Conservation (phyloP, 2,888 invertebrate species). For the Endotricha flammealis region DNA sequence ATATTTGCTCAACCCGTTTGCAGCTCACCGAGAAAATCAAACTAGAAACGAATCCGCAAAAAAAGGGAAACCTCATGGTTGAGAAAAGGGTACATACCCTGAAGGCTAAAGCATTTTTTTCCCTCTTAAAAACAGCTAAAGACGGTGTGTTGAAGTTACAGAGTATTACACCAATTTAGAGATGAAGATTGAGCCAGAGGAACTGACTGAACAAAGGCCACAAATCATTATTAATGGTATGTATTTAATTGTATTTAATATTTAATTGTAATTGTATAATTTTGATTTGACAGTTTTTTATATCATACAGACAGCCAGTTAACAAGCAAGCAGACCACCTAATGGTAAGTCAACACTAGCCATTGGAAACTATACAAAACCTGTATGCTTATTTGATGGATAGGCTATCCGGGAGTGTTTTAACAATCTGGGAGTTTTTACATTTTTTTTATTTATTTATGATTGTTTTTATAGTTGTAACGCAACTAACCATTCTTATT, state of each 20-base stretch:
- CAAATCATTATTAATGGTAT: constrained; percentile 41
- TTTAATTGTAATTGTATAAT: too few relatives aligned
- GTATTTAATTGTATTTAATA: constrained; percentile 11
- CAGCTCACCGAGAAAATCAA: constrained; percentile 15
- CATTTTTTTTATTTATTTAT: too few relatives aligned
- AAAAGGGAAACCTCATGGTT: not conserved
- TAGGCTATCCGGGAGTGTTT: too few relatives aligned
- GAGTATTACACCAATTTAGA: constrained; percentile 31
- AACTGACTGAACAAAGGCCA: constrained; percentile 35
- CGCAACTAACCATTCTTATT: too few relatives aligned
- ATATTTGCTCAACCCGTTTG: constrained; percentile 18
- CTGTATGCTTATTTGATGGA: too few relatives aligned
- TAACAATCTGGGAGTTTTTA: too few relatives aligned
- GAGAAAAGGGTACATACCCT: constrained; percentile 1
- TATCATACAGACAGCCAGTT: too few relatives aligned
- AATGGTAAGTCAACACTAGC: too few relatives aligned
- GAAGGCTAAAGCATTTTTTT: constrained; percentile 3
- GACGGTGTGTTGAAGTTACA: constrained; percentile 18
- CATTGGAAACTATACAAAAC: too few relatives aligned
- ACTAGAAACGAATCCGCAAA: not conserved
- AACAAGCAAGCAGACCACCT: too few relatives aligned
- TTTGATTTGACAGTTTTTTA: too few relatives aligned
- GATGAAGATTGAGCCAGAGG: constrained; percentile 65
- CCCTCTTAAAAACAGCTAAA: constrained; percentile 1
- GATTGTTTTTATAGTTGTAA: too few relatives aligned